Conservation (phyloP, 2,888 invertebrate species). For the Dicyrtoma fusca region DNA sequence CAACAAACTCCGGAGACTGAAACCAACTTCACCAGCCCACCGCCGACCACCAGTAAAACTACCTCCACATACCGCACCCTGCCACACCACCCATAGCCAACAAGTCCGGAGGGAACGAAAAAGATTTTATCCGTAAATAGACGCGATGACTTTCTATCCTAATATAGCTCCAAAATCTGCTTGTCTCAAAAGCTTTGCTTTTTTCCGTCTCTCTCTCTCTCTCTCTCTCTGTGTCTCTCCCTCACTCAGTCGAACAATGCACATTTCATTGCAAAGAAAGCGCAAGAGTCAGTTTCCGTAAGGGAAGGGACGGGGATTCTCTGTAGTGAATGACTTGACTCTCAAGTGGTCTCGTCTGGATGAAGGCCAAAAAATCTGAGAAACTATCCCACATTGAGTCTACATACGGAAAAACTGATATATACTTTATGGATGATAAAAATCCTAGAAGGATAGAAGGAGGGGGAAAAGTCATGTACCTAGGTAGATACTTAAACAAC, state of each 20-base stretch:
- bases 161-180: slow-evolving; percentile 37
- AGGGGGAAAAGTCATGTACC: too few relatives aligned
- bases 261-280: slow-evolving; percentile 8
- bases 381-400: neutral
- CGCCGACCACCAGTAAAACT: neutral
- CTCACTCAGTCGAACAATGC: neutral
- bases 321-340: slow-evolving; percentile 35
- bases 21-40: slow-evolving; percentile 7
- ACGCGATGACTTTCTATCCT: slow-evolving; percentile 38
- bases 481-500: too few relatives aligned
- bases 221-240: neutral
- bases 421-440: neutral
- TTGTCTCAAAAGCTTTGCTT: slow-evolving; percentile 33
- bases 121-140: slow-evolving; percentile 38
- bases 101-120: slow-evolving; percentile 26
- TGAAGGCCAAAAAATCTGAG: slow-evolving; percentile 27
- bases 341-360: slow-evolving; percentile 37
- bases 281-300: slow-evolving; percentile 8
- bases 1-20: neutral
- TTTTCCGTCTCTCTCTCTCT: slow-evolving; percentile 16
- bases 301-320: slow-evolving; percentile 7
- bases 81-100: neutral
- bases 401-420: neutral
- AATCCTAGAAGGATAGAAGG: slow-evolving; percentile 2
- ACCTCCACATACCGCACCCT: neutral